phyloP scores from a whole-genome alignment of 2,888 invertebrate genomes.

The Mesorhabditis spiculigera region DNA sequence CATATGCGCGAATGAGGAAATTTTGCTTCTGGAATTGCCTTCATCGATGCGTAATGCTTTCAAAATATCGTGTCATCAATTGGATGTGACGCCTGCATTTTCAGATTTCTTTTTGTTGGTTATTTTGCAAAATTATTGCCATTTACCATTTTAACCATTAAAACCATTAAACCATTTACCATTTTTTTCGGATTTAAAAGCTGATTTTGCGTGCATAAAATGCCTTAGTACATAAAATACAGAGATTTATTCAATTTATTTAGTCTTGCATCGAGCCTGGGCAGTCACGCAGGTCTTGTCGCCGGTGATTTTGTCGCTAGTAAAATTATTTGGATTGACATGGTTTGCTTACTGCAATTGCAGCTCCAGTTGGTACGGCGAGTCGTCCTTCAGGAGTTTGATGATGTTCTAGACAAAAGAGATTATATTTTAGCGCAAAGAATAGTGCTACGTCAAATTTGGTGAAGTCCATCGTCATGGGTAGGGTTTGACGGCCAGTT shows the following conservation, averaged over 20 bases:
- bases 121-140: too few relatives aligned
- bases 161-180: too few relatives aligned
- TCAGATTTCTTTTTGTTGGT: too few relatives aligned
- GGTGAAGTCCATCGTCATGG: constrained; percentile 28
- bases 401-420: constrained; percentile 22
- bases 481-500: constrained; percentile 24
- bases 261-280: constrained; percentile 2
- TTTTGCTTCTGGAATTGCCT: too few relatives aligned
- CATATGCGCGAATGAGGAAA: too few relatives aligned
- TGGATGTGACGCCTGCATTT: too few relatives aligned
- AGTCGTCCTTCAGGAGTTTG: constrained; percentile 30
- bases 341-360: constrained; percentile 16
- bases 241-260: not conserved
- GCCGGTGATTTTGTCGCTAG: constrained; percentile 18
- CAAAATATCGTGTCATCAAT: too few relatives aligned
- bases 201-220: too few relatives aligned
- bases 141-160: too few relatives aligned
- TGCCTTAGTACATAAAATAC: too few relatives aligned
- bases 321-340: not conserved
- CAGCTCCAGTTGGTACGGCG: constrained; percentile 30
- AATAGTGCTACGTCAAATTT: constrained; percentile 1
- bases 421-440: not conserved
- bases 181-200: too few relatives aligned
- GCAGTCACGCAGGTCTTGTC: constrained; percentile 23
- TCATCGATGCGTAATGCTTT: too few relatives aligned